Conservation (phyloP, 2,888 invertebrate species). For the Yponomeuta sedellus region DNA sequence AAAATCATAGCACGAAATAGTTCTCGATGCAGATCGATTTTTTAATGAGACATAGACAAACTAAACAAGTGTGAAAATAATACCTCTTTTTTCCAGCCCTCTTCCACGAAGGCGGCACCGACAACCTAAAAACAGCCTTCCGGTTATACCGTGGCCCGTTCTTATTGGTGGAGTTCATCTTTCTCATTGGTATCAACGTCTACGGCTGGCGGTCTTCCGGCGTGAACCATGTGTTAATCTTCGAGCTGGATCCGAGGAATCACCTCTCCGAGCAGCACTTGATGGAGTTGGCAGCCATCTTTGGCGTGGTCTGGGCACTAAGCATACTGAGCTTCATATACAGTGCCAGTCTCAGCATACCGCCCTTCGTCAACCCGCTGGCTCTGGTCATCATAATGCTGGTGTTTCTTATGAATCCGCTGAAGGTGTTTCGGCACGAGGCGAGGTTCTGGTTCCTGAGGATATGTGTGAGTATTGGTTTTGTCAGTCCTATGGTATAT, state of each 20-base stretch:
- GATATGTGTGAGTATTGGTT: conserved; percentile 83
- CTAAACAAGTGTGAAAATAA: too few relatives aligned
- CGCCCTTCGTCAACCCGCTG: conserved; percentile 94
- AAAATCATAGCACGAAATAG: too few relatives aligned
- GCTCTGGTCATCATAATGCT: conserved; percentile 88
- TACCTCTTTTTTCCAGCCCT: conserved; percentile 73
- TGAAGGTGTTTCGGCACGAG: conserved; percentile 93
- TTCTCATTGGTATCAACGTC: conserved; percentile 96
- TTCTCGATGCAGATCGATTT: too few relatives aligned
- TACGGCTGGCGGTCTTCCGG: conserved; percentile 98
- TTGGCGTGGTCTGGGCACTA: conserved; percentile 96
- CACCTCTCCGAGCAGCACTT: conserved; percentile 94
- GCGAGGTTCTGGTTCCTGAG: conserved; percentile 95
- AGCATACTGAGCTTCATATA: conserved; percentile 90
- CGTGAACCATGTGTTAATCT: conserved; percentile 98
- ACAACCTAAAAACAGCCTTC: conserved; percentile 90
- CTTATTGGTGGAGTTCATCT: conserved; percentile 93
- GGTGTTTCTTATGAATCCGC: conserved; percentile 92
- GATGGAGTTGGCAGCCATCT: conserved; percentile 94
- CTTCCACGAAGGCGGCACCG: conserved; percentile 82
- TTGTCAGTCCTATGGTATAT: too few relatives aligned
- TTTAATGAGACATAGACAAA: too few relatives aligned
- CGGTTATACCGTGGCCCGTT: conserved; percentile 96
- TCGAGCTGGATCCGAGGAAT: conserved; percentile 96
- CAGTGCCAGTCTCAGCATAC: conserved; percentile 88